Percentiles rank a stretch among this genome's conserved stretches.
These are phyloP conservation scores for Odontomachus brunneus DNA, from an alignment of 1,140 invertebrate species.

Conservation along the genomic window DNA sequence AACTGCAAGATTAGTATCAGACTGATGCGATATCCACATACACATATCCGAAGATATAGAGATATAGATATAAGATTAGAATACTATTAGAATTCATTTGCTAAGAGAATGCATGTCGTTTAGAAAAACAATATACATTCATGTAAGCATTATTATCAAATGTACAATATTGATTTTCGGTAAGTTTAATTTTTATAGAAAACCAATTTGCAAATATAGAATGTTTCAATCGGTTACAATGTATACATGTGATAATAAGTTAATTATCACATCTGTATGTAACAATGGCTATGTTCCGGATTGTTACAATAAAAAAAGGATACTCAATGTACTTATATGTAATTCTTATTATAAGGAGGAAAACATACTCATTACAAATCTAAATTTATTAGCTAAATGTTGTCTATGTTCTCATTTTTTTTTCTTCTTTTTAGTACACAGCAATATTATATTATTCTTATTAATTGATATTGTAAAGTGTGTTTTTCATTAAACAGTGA, in stretches of 20 bases:
- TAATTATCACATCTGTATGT: slow-evolving; percentile 30
- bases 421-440: slow-evolving; percentile 50
- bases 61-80: no score
- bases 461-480: slow-evolving; percentile 50
- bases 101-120: neutral
- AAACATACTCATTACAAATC: slow-evolving; percentile 60
- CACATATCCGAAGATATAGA: slow-evolving; percentile 22
- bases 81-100: no score
- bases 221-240: neutral
- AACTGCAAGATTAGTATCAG: neutral
- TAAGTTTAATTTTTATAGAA: slow-evolving; percentile 10
- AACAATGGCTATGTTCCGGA: slow-evolving; percentile 39
- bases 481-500: slow-evolving; percentile 58
- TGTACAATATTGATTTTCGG: neutral
- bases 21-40: slow-evolving; percentile 13
- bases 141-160: slow-evolving; percentile 15
- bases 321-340: slow-evolving; percentile 38
- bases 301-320: slow-evolving; percentile 45
- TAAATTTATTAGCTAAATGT: slow-evolving; percentile 45
- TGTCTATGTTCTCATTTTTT: slow-evolving; percentile 32
- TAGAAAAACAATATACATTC: neutral
- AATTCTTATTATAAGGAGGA: slow-evolving; percentile 31
- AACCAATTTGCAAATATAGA: slow-evolving; percentile 32
- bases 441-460: slow-evolving; percentile 54
- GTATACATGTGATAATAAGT: slow-evolving; percentile 21